These are phyloP conservation scores for Zygothrica quintamaculata DNA, from an alignment of 2,888 invertebrate genomes.

Conservation along the genomic window DNA sequence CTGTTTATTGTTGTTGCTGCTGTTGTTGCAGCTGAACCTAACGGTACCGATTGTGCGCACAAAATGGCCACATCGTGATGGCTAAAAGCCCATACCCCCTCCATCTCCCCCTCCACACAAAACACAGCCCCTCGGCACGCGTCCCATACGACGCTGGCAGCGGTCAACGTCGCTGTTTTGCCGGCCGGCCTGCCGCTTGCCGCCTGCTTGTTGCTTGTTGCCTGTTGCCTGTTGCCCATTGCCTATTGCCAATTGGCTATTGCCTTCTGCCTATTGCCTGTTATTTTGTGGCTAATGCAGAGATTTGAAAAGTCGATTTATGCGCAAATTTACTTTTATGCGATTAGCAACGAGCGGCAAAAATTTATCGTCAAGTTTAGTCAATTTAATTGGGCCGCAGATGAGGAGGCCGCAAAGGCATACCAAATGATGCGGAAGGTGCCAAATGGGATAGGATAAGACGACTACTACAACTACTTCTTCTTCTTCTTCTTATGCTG, in stretches of 20 bases:
- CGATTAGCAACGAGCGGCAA: slow-evolving; percentile 75
- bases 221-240: neutral
- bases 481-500: neutral
- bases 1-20: slow-evolving; percentile 44
- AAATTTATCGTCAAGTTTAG: slow-evolving; percentile 79
- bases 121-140: slow-evolving; percentile 53
- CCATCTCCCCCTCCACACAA: neutral
- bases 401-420: slow-evolving; percentile 37
- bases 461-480: neutral
- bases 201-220: neutral
- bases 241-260: neutral
- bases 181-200: slow-evolving; percentile 41
- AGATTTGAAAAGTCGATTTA: slow-evolving; percentile 73
- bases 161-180: too few species aligned
- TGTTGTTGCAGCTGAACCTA: slow-evolving; percentile 57
- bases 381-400: slow-evolving; percentile 77
- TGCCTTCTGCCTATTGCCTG: neutral
- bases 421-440: slow-evolving; percentile 52
- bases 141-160: slow-evolving; percentile 54
- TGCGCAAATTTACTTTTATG: slow-evolving; percentile 81
- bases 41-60: slow-evolving; percentile 80
- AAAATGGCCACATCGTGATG: slow-evolving; percentile 79
- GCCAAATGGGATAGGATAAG: slow-evolving; percentile 49
- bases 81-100: slow-evolving; percentile 32
- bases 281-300: slow-evolving; percentile 26